Percentiles rank a stretch among this genome's conserved stretches.
Conservation (phyloP, 2,888 invertebrate genomes). For the Mactromeris polynyma region DNA sequence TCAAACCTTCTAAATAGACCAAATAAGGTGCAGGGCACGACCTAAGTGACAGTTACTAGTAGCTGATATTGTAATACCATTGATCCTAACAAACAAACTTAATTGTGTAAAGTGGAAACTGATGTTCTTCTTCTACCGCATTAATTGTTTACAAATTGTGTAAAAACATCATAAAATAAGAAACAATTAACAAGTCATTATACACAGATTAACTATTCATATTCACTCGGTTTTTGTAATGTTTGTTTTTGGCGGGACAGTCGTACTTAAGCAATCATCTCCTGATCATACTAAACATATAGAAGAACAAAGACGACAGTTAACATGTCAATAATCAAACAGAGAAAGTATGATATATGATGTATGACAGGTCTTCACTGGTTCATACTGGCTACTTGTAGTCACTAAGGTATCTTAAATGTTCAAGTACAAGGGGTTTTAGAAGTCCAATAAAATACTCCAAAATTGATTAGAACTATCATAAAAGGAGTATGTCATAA, state of each 20-base stretch:
- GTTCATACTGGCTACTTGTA: neutral
- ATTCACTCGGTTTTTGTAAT: neutral
- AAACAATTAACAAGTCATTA: neutral
- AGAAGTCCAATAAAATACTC: neutral
- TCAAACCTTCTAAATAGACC: neutral
- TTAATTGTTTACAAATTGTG: neutral
- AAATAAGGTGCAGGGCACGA: neutral
- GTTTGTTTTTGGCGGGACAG: conserved; percentile 1
- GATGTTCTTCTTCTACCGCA: neutral
- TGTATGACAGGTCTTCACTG: conserved; percentile 6
- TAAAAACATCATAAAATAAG: neutral
- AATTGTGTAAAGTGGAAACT: neutral
- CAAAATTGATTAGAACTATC: neutral
- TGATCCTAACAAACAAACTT: neutral
- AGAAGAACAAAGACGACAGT: conserved; percentile 25
- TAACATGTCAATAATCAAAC: conserved; percentile 38
- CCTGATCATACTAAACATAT: neutral
- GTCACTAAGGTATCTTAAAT: neutral
- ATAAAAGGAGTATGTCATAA: neutral
- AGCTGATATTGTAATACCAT: neutral
- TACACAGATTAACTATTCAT: neutral
- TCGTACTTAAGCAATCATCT: neutral
- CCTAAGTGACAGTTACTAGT: neutral
- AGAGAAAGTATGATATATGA: conserved; percentile 9
- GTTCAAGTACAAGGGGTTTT: neutral